phyloP scores from a whole-genome alignment of 1,140 invertebrate genomes.

The Amphibalanus amphitrite region DNA sequence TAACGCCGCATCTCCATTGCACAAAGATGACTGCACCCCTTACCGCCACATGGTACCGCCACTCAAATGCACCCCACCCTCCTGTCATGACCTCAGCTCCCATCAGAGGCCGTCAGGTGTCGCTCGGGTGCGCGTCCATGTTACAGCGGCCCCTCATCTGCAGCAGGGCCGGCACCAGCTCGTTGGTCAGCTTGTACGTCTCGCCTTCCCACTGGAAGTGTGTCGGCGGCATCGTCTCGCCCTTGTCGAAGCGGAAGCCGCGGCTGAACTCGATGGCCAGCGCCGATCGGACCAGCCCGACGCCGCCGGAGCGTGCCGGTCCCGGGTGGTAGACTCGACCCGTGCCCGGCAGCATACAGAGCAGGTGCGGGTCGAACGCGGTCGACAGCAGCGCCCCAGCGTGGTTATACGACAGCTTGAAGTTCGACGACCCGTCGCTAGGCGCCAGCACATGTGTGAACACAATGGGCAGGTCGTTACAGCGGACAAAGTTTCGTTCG shows the following conservation, averaged over 20 bases:
- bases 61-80: no score
- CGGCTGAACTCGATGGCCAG: conserved; percentile 78
- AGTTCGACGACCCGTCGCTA: background rate
- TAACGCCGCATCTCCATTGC: no score
- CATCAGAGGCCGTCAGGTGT: conserved; percentile 3
- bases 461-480: conserved; percentile 87
- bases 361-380: conserved; percentile 47
- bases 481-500: conserved; percentile 81
- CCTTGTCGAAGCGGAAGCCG: conserved; percentile 57
- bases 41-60: no score
- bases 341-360: conserved; percentile 64
- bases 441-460: conserved; percentile 54
- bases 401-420: conserved; percentile 50
- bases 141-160: no score
- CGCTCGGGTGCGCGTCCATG: no score
- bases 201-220: no score
- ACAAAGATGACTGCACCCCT: no score
- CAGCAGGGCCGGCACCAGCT: no score
- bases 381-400: conserved; percentile 47
- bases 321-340: conserved; percentile 87
- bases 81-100: no score
- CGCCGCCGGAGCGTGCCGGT: conserved; percentile 46
- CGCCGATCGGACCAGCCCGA: conserved; percentile 71
- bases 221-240: conserved; percentile 32
- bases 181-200: no score